Evolutionary conservation across 2,888 invertebrate genomes (phyloP).

Genomic region (Caradrina kadenii): DNA sequence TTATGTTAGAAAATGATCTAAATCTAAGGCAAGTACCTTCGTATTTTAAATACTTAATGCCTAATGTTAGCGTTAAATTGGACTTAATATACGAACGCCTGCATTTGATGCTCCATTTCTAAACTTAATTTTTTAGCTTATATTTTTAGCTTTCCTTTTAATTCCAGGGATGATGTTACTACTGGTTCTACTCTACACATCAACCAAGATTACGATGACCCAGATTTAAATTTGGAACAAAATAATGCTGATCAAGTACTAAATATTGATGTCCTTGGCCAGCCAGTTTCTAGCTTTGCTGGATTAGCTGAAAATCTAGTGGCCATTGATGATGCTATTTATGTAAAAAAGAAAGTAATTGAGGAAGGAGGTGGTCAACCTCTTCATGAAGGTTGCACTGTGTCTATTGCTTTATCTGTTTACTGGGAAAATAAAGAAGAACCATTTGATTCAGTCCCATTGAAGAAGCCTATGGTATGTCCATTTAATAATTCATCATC

Average conservation of each 20-base stretch:
- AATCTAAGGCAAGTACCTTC: conserved; percentile 74
- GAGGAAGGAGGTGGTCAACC: conserved; percentile 91
- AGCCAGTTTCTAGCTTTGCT: conserved; percentile 88
- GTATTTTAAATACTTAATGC: not conserved
- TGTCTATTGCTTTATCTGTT: conserved; percentile 92
- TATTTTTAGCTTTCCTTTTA: not conserved
- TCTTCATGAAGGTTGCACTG: conserved; percentile 89
- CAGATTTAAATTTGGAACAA: conserved; percentile 66
- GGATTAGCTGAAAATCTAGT: conserved; percentile 88
- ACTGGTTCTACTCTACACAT: conserved; percentile 83
- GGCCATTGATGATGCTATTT: conserved; percentile 87
- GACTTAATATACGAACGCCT: no score
- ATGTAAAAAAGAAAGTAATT: conserved; percentile 91
- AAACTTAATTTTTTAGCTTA: not conserved
- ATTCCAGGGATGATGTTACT: conserved; percentile 78
- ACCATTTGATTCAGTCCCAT: conserved; percentile 93
- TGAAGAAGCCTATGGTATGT: conserved; percentile 86
- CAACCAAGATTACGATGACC: conserved; percentile 82
- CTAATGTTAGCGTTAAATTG: no score
- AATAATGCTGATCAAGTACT: conserved; percentile 42
- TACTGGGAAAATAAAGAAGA: conserved; percentile 93
- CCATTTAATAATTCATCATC: no score
- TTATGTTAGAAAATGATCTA: conserved; percentile 78
- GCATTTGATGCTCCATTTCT: no score
- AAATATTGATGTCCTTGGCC: conserved; percentile 74